Evolutionary conservation across 2,888 invertebrate species (phyloP).

Genomic region (Latheticus oryzae): DNA sequence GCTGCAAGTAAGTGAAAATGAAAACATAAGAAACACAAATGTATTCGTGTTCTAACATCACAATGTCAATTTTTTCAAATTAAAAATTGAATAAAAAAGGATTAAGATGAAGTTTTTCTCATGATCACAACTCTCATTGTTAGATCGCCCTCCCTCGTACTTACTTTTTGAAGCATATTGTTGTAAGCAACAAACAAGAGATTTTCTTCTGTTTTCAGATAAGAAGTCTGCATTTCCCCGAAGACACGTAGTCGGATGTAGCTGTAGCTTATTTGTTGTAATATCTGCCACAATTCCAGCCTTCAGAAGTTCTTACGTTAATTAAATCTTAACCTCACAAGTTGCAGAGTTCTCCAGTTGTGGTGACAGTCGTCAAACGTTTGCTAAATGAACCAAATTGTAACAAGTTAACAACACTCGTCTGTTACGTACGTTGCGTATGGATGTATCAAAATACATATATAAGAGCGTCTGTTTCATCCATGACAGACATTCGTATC

Average conservation of each 20-base stretch:
- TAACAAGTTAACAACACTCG: slow-evolving; percentile 36
- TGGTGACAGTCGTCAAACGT: slow-evolving; percentile 38
- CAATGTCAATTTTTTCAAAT: too few relatives aligned
- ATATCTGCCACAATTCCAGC: slow-evolving; percentile 42
- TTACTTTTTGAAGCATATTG: too few relatives aligned
- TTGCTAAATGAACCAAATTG: slow-evolving; percentile 37
- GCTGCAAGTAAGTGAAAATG: too few relatives aligned
- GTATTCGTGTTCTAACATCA: too few relatives aligned
- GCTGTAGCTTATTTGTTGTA: slow-evolving; percentile 40
- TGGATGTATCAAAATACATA: slow-evolving; percentile 16
- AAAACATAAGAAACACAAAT: too few relatives aligned
- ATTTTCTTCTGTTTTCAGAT: slow-evolving; percentile 30
- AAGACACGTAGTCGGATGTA: slow-evolving; percentile 28
- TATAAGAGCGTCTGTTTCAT: slow-evolving; percentile 20
- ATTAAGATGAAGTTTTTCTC: too few relatives aligned
- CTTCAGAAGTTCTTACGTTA: slow-evolving; percentile 46
- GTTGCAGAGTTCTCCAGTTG: slow-evolving; percentile 44
- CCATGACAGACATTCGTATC: slow-evolving; percentile 28
- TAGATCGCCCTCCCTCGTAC: too few relatives aligned
- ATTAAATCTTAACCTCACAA: slow-evolving; percentile 48
- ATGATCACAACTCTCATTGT: too few relatives aligned
- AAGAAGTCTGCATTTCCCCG: slow-evolving; percentile 34
- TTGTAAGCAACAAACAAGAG: slow-evolving; percentile 34
- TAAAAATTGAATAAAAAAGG: too few relatives aligned
- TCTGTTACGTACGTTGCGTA: slow-evolving; percentile 27